Percentiles rank a stretch among this genome's conserved stretches.
Evolutionary conservation across 2,888 invertebrate species (phyloP).

Genomic region (Calameuta idolon): DNA sequence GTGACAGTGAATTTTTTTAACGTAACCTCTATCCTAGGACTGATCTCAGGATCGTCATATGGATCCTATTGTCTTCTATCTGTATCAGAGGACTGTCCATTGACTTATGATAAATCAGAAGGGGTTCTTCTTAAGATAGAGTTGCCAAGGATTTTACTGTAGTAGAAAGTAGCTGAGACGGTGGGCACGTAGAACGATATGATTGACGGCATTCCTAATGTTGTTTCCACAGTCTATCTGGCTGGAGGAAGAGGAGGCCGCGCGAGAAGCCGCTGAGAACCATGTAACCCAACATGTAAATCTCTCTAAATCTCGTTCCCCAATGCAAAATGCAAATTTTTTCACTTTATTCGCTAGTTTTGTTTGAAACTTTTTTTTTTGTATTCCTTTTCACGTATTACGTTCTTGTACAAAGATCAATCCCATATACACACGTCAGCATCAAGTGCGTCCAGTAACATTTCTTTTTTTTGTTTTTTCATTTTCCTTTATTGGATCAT

Average conservation of each 20-base stretch:
- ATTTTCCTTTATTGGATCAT: not conserved
- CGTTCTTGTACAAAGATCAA: conserved; percentile 16
- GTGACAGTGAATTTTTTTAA: not conserved
- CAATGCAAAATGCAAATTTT: conserved; percentile 22
- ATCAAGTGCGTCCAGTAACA: not conserved
- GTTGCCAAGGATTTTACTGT: not conserved
- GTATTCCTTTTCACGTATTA: conserved; percentile 12
- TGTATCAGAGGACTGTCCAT: not conserved
- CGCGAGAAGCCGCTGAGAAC: conserved; percentile 64
- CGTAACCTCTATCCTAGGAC: not conserved
- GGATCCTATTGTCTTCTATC: not conserved
- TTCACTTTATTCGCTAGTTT: conserved; percentile 22
- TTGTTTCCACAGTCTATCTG: conserved; percentile 66
- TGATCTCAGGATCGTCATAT: not conserved
- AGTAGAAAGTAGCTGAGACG: not conserved
- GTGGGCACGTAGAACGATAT: conserved; percentile 23
- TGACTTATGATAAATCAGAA: not conserved
- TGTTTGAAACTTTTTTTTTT: conserved; percentile 19
- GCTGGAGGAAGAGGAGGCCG: conserved; percentile 65
- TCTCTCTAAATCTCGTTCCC: conserved; percentile 45
- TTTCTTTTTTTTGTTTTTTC: not conserved
- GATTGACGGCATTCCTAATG: conserved; percentile 53
- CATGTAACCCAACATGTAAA: conserved; percentile 65
- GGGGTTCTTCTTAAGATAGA: not conserved
- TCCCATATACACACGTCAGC: not conserved